Percentiles rank a stretch among this genome's conserved stretches.
phyloP scores from a whole-genome alignment of 2,113 vertebrate species.

The Sisor rabdophorus region DNA sequence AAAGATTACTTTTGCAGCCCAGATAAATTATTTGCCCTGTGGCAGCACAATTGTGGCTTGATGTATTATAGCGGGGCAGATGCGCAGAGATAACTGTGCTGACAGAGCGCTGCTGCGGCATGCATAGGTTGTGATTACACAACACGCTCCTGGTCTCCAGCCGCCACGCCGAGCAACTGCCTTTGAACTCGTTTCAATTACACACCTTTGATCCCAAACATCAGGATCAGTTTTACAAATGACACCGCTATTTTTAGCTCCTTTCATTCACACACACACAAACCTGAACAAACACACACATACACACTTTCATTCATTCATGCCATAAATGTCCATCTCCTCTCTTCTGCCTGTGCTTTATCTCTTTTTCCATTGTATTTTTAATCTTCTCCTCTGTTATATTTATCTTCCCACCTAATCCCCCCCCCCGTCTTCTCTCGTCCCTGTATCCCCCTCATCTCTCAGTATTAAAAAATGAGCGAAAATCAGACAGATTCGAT shows the following conservation, averaged over 20 bases:
- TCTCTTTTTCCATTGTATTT: too few relatives aligned
- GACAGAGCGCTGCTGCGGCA: not conserved
- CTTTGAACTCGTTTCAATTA: slow-evolving; percentile 49
- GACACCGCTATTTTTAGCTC: slow-evolving; percentile 30
- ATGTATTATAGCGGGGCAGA: not conserved
- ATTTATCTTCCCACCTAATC: too few relatives aligned
- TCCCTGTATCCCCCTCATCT: not conserved
- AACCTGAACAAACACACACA: not conserved
- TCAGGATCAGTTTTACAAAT: slow-evolving; percentile 45
- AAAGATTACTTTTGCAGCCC: too few relatives aligned
- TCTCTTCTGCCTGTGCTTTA: not conserved
- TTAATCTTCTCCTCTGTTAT: not conserved
- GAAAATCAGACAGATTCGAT: not conserved
- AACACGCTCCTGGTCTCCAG: slow-evolving; percentile 1
- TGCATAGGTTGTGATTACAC: slow-evolving; percentile 16
- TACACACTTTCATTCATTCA: not conserved
- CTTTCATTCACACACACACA: slow-evolving; percentile 1
- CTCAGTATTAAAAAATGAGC: not conserved
- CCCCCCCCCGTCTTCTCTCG: too few relatives aligned
- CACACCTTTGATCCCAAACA: slow-evolving; percentile 41
- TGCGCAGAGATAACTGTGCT: slow-evolving; percentile 12
- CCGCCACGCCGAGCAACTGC: slow-evolving; percentile 25
- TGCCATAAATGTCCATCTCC: not conserved
- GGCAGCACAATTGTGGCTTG: not conserved
- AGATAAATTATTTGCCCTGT: not conserved